Evolutionary conservation across 2,113 vertebrate species (phyloP), one percentile per base, ranked within the genome.

Genomic region (rat (Rattus norvegicus)): DNA sequence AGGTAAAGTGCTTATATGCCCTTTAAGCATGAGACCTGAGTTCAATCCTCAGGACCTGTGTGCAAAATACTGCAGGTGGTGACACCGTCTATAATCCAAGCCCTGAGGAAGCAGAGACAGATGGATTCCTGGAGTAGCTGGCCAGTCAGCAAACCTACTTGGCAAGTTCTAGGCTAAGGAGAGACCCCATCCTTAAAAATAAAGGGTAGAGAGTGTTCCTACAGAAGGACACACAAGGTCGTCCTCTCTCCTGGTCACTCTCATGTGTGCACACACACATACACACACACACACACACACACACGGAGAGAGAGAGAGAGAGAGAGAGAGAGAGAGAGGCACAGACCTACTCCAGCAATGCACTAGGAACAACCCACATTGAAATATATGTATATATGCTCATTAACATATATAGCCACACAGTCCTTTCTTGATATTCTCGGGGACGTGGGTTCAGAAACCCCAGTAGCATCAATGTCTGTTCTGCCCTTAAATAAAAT

Each of bases 201-300:
- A 85, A 61, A 43, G 24, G 80, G 11, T 61, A 59, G 36, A 26
- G 54, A 20, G 36, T 84, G 56, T 61, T 28, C n/a, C 56, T 84
- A n/a, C 61, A 39, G 24, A 61, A 61, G 11, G 54, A 84, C 12
- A 63, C 39, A 59, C 54, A 80, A 54, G 77, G 77, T 1, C 56
- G 33, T 56, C 17, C 19, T 80, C 19, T 80, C 52, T 52, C 52
- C 7, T 26, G 65, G 11, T 47, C 39, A 43, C 8, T 10, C 39
- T n/a, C 20, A 7, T 1, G 20, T 14, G 2, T 5, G 9, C 59
- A 8, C 20, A 12, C 8, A 11, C 19, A 22, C 9, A 39, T 54
- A 11, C 22, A 26, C 24, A 26, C 24, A 43, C n/a, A 26, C 24
- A 28, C 59, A 28, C 24, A 19, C n/a, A 63, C 83, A 63, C 83